Evolutionary conservation across 2,888 invertebrate genomes (phyloP).

Genomic region (Orthosia gothica): DNA sequence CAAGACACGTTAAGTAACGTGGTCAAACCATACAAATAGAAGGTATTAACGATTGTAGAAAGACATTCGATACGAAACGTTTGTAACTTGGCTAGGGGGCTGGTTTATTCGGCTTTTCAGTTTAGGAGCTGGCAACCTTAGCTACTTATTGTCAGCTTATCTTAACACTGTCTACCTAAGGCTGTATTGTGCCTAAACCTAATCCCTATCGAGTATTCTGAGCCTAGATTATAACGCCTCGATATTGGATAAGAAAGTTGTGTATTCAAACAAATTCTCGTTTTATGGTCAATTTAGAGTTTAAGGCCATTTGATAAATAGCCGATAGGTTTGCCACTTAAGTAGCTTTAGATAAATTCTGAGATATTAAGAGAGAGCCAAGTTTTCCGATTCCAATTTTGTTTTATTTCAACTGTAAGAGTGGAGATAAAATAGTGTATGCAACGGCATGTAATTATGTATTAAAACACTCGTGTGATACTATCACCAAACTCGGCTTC

Average conservation of each 20-base stretch:
- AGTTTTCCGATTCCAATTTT: too few relatives aligned
- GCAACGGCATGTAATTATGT: too few relatives aligned
- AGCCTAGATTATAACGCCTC: constrained; percentile 48
- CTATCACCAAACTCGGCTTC: too few relatives aligned
- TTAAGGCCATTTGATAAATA: constrained; percentile 52
- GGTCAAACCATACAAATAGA: too few relatives aligned
- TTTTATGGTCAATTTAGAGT: constrained; percentile 52
- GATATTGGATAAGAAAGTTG: constrained; percentile 52
- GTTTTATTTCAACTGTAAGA: too few relatives aligned
- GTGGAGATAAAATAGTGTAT: too few relatives aligned
- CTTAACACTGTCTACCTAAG: not conserved
- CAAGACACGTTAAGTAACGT: too few relatives aligned
- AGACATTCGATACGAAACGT: too few relatives aligned
- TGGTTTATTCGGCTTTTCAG: not conserved
- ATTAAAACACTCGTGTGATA: too few relatives aligned
- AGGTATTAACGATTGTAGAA: too few relatives aligned
- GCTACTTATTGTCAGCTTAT: constrained; percentile 29
- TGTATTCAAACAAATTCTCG: constrained; percentile 53
- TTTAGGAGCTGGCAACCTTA: not conserved
- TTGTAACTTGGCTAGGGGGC: too few relatives aligned
- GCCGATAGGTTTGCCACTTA: constrained; percentile 15
- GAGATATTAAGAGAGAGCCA: constrained; percentile 1
- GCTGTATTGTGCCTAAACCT: constrained; percentile 47
- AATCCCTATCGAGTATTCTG: constrained; percentile 37
- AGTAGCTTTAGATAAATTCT: constrained; percentile 20